phyloP scores from a whole-genome alignment of 53 echinoderm and acorn worm genomes.

The Echinometra lucunter region DNA sequence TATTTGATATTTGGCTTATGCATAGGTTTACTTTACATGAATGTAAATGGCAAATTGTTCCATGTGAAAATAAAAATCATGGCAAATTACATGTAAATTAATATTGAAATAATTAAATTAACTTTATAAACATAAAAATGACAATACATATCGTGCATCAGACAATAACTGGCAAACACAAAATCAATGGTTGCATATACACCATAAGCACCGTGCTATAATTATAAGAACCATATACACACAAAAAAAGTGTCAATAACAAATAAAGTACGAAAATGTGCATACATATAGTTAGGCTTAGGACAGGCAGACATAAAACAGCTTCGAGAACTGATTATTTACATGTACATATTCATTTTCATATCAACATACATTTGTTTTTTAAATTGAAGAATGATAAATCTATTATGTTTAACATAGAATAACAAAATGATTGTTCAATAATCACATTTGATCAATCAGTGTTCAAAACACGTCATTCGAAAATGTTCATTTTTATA shows the following conservation, averaged over 20 bases:
- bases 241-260: background rate
- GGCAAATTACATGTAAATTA: background rate
- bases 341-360: background rate
- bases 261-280: background rate
- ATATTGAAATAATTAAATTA: background rate
- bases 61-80: background rate
- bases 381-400: background rate
- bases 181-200: background rate
- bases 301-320: background rate
- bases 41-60: background rate
- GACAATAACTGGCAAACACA: background rate
- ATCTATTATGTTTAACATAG: background rate
- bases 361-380: background rate
- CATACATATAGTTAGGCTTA: background rate
- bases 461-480: conserved; percentile 46
- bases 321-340: background rate
- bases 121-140: background rate
- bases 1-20: background rate
- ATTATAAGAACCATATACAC: background rate
- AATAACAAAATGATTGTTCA: background rate
- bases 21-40: background rate
- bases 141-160: background rate
- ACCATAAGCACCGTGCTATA: too few species aligned
- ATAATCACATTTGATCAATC: conserved; percentile 24
- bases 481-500: conserved; percentile 18